Evolutionary conservation across 2,113 vertebrate genomes (phyloP).

Genomic region (Toxostoma redivivum): DNA sequence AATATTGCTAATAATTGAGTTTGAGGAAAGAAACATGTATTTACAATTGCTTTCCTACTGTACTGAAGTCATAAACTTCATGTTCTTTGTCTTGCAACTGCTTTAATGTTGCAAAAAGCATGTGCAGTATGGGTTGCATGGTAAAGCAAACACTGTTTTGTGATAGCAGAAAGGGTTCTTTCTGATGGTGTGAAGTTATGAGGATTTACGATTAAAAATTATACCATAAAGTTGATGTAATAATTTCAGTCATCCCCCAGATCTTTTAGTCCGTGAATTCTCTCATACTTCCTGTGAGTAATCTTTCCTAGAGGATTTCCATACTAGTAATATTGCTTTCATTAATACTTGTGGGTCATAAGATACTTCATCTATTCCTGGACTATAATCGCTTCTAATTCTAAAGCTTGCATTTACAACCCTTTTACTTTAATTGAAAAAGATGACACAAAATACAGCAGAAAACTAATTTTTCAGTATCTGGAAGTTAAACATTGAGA

Average conservation of each 20-base stretch:
- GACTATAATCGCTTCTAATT: background rate
- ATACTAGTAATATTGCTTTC: background rate
- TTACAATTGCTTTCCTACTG: background rate
- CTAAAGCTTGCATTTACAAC: background rate
- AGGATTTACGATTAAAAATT: background rate
- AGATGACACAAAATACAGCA: fast-evolving
- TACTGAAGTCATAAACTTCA: background rate
- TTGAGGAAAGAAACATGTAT: background rate
- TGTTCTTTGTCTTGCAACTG: background rate
- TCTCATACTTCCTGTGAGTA: background rate
- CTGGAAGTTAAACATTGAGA: background rate
- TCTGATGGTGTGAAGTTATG: background rate
- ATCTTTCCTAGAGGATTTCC: background rate
- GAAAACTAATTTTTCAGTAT: background rate
- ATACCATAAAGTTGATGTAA: background rate
- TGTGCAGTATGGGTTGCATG: background rate
- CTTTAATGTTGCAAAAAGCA: background rate
- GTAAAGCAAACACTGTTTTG: background rate
- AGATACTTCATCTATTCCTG: background rate
- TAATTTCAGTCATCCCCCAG: background rate
- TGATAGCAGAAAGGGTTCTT: background rate
- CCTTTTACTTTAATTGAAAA: background rate
- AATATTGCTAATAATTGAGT: background rate
- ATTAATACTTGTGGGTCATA: background rate
- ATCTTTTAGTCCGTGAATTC: background rate